Percentiles rank a stretch among this genome's conserved stretches.
Conservation (phyloP, 2,797 vertebrate species). For the Danio jaintianensis region DNA sequence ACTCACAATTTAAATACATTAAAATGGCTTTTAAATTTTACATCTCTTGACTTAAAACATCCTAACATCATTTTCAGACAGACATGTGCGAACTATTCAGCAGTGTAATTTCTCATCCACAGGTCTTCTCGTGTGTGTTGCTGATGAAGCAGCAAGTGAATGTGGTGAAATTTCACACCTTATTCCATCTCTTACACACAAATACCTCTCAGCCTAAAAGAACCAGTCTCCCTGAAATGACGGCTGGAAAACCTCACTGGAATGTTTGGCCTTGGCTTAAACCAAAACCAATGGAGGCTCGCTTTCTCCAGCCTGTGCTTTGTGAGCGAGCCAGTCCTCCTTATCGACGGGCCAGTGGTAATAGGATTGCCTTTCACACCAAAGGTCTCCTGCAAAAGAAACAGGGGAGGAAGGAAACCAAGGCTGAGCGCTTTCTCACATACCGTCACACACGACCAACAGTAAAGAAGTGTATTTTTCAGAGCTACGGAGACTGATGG, state of each 20-base stretch:
- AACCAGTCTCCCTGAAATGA: slow-evolving; percentile 68
- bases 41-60: neutral
- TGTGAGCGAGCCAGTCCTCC: slow-evolving; percentile 59
- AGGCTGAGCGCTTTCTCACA: slow-evolving; percentile 2
- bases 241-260: slow-evolving; percentile 60
- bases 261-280: slow-evolving; percentile 66
- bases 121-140: slow-evolving; percentile 35
- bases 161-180: slow-evolving; percentile 56
- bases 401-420: slow-evolving; percentile 54
- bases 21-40: neutral
- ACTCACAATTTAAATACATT: too few relatives aligned
- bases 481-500: slow-evolving; percentile 70
- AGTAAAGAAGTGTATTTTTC: slow-evolving; percentile 33
- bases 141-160: slow-evolving; percentile 52
- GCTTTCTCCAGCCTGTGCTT: slow-evolving; percentile 56
- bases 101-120: slow-evolving; percentile 13
- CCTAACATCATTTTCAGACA: neutral
- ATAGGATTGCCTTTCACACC: slow-evolving; percentile 79
- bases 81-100: neutral
- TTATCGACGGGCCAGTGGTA: slow-evolving; percentile 75
- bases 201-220: slow-evolving; percentile 60
- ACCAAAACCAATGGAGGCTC: slow-evolving; percentile 70
- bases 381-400: slow-evolving; percentile 68
- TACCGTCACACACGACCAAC: slow-evolving; percentile 15
- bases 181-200: slow-evolving; percentile 64